Percentiles rank a stretch among this genome's conserved stretches.
Evolutionary conservation across 2,888 invertebrate genomes (phyloP).

Genomic region (Agrotis ipsilon): DNA sequence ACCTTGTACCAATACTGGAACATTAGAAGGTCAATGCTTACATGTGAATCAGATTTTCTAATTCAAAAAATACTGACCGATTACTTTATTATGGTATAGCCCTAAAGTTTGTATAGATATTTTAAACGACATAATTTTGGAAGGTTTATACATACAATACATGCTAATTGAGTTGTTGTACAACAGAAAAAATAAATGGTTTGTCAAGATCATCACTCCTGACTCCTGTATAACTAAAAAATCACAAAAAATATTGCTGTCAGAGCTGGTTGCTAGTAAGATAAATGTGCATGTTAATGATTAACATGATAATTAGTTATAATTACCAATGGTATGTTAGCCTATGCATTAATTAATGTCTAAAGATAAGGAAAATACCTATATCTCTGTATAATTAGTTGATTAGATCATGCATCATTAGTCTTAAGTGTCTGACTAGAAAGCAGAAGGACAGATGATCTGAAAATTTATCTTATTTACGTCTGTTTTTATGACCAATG

Average conservation of each 20-base stretch:
- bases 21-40: slow-evolving; percentile 39
- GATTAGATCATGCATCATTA: too few relatives aligned
- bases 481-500: neutral
- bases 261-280: neutral
- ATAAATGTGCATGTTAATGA: neutral
- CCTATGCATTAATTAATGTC: neutral
- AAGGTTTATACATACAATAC: too few relatives aligned
- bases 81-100: neutral
- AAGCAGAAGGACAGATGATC: neutral
- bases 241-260: too few relatives aligned
- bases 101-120: too few relatives aligned
- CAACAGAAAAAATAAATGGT: too few relatives aligned
- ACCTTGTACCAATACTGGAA: slow-evolving; percentile 42
- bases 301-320: neutral
- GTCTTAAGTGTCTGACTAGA: too few relatives aligned
- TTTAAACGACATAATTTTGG: too few relatives aligned
- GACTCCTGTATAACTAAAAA: too few relatives aligned
- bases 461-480: neutral
- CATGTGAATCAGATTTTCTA: slow-evolving; percentile 2
- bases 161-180: too few relatives aligned
- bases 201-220: too few relatives aligned
- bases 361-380: neutral
- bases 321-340: neutral
- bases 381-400: too few relatives aligned
- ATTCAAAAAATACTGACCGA: neutral